Evolutionary conservation across 2,113 vertebrate species (phyloP).

Genomic region (Tinamus guttatus): DNA sequence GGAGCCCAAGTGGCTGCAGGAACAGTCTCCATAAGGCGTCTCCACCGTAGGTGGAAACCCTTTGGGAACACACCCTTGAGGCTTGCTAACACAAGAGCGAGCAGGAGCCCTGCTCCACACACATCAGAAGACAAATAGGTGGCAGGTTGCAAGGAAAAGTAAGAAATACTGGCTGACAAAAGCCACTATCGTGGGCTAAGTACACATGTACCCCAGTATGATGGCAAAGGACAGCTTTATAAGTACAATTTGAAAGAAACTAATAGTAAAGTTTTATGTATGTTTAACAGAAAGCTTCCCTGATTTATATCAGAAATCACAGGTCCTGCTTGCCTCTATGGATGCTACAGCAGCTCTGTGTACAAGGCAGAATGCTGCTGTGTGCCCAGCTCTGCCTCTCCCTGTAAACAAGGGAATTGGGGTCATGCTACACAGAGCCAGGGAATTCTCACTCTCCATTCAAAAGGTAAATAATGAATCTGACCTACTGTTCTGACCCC

Average conservation of each 20-base stretch:
- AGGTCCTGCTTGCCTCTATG: neutral
- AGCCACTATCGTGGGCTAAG: neutral
- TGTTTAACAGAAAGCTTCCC: neutral
- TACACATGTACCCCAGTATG: neutral
- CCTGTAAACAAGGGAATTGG: neutral
- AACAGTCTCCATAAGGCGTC: neutral
- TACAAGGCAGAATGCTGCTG: neutral
- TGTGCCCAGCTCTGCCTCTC: neutral
- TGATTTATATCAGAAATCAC: neutral
- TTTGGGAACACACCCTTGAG: neutral
- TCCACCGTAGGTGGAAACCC: neutral
- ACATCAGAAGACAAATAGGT: accelerated
- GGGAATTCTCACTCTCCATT: neutral
- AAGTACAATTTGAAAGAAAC: neutral
- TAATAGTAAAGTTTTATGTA: neutral
- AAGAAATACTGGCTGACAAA: neutral
- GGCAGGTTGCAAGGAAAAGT: neutral
- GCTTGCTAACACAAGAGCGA: neutral
- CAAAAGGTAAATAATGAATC: slow-evolving; percentile 49
- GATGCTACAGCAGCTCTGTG: neutral
- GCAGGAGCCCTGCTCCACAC: neutral
- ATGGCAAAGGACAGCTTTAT: neutral
- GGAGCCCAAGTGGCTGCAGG: neutral
- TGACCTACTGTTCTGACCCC: slow-evolving; percentile 58
- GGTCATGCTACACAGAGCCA: neutral